phyloP scores from a whole-genome alignment of 1,140 invertebrate species.

The Reticulitermes speratus region DNA sequence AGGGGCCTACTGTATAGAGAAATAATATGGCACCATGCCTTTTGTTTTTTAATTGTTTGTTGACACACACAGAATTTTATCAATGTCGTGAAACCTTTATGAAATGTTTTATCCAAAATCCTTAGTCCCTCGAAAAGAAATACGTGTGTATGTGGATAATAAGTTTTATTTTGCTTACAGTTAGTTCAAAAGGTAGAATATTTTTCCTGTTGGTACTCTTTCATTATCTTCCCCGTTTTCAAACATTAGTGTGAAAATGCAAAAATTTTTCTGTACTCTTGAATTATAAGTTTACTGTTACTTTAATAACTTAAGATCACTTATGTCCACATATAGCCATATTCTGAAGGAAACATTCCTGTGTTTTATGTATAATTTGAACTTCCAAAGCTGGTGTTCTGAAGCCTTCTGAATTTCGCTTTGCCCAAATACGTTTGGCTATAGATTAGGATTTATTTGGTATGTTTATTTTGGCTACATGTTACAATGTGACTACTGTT shows the following conservation, averaged over 20 bases:
- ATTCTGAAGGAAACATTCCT: background rate
- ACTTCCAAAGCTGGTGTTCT: too few relatives aligned
- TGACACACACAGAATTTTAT: slow-evolving; percentile 28
- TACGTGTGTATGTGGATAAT: slow-evolving; percentile 21
- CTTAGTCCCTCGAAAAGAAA: slow-evolving; percentile 21
- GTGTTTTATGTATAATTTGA: too few relatives aligned
- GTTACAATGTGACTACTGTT: too few relatives aligned
- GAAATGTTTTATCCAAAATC: slow-evolving; percentile 24
- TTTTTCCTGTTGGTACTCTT: slow-evolving; percentile 14
- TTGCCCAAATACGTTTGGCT: too few relatives aligned
- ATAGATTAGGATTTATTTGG: too few relatives aligned
- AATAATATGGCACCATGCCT: slow-evolving; percentile 28
- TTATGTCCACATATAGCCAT: background rate
- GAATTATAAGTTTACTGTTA: background rate
- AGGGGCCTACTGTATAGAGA: slow-evolving; percentile 32
- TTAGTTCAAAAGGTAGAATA: background rate
- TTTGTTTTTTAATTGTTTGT: slow-evolving; percentile 27
- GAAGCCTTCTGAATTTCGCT: too few relatives aligned
- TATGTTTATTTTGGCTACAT: too few relatives aligned
- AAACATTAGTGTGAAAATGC: background rate
- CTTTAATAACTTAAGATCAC: background rate
- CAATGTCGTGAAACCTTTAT: slow-evolving; percentile 28
- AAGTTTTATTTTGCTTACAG: slow-evolving; percentile 15
- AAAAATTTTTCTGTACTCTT: background rate
- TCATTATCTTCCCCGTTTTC: background rate